Evolutionary conservation across 2,113 vertebrate genomes (phyloP).

Genomic region (Lampris megalopsis): DNA sequence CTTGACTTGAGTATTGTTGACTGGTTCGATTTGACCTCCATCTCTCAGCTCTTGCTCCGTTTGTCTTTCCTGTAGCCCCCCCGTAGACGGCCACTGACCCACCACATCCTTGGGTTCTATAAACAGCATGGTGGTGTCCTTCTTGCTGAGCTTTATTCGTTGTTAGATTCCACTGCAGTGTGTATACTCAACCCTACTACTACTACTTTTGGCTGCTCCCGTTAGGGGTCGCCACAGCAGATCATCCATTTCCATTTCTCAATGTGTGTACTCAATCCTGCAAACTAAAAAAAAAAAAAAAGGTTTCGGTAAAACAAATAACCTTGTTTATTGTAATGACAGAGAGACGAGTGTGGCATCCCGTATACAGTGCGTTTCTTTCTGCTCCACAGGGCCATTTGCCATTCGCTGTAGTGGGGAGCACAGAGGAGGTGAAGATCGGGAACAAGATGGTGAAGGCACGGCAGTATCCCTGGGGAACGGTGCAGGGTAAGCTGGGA

Average conservation of each 20-base stretch:
- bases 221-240: no score
- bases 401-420: slow-evolving; percentile 96
- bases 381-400: slow-evolving; percentile 89
- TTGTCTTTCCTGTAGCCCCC: slow-evolving; percentile 4
- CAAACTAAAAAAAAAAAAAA: no score
- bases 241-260: no score
- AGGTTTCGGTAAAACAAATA: no score
- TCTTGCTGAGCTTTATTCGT: no score
- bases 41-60: slow-evolving; percentile 11
- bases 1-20: slow-evolving; percentile 11
- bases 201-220: no score
- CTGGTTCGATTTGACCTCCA: slow-evolving; percentile 11
- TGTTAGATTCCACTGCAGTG: no score
- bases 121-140: no score
- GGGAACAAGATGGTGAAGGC: slow-evolving; percentile 99
- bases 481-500: slow-evolving; percentile 89
- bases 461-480: slow-evolving; percentile 98
- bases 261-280: no score
- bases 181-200: no score
- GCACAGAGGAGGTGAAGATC: slow-evolving; percentile 98
- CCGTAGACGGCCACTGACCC: slow-evolving; percentile 9
- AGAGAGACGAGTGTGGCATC: background rate
- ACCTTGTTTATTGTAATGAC: background rate
- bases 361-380: background rate
- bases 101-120: background rate